Evolutionary conservation across 2,888 invertebrate species (phyloP).

Genomic region (Leptinotarsa peninsularis): DNA sequence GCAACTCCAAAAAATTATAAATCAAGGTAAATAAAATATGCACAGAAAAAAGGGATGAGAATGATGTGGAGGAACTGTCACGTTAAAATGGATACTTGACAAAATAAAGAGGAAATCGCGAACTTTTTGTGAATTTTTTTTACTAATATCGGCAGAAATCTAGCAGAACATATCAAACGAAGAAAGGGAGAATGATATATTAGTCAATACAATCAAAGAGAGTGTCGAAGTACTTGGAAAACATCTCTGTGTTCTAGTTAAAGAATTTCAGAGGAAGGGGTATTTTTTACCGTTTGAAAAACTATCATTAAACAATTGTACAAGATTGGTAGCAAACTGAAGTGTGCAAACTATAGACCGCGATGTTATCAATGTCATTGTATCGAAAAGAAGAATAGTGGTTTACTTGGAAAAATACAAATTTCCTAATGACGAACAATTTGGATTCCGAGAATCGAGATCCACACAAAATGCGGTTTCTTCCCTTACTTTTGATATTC

Average conservation of each 20-base stretch:
- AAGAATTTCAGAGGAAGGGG: not conserved
- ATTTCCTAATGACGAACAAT: not conserved
- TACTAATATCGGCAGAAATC: not conserved
- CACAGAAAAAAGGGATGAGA: no score
- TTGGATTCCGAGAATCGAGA: not conserved
- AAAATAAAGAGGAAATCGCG: not conserved
- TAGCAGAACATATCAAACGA: not conserved
- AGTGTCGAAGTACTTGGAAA: not conserved
- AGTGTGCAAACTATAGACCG: not conserved
- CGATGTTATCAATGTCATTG: not conserved
- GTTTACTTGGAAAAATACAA: slow-evolving; percentile 6
- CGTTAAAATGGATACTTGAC: not conserved
- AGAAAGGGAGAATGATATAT: not conserved
- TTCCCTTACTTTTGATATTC: not conserved
- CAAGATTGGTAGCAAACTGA: not conserved
- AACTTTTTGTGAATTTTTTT: not conserved
- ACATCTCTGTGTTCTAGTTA: not conserved
- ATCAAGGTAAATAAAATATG: no score
- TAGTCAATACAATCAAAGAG: not conserved
- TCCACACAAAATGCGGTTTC: not conserved
- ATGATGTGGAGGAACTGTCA: no score
- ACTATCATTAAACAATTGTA: not conserved
- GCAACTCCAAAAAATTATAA: no score
- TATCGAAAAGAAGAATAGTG: not conserved
- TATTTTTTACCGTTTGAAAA: not conserved